Conservation (phyloP, 2,797 vertebrate species). For the Artibeus lituratus region DNA sequence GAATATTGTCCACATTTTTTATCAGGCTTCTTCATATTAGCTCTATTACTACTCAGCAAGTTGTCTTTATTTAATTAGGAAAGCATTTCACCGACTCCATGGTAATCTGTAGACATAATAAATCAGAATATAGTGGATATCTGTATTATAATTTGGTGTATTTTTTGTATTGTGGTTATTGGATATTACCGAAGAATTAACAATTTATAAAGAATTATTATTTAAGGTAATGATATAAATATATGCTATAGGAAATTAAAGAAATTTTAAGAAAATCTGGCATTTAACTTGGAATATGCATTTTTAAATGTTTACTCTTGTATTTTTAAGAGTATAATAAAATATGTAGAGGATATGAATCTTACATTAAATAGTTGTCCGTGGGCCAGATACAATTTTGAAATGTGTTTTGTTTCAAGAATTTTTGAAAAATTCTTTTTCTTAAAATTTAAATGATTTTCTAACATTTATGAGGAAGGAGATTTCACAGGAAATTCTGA, state of each 20-base stretch:
- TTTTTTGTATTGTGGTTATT: constrained; percentile 31
- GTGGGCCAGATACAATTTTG: not conserved
- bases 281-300: not conserved
- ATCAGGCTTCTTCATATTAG: constrained; percentile 9
- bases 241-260: not conserved
- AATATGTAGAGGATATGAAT: not conserved
- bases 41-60: not conserved
- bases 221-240: not conserved
- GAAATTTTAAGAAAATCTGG: not conserved
- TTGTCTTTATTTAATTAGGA: constrained; percentile 42
- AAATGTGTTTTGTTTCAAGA: not conserved
- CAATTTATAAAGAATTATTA: constrained; percentile 16
- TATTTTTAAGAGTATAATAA: constrained; percentile 36
- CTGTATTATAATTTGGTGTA: not conserved
- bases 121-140: not conserved
- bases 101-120: not conserved
- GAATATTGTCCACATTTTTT: not conserved
- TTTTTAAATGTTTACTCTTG: not conserved
- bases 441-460: constrained; percentile 2
- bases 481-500: not conserved
- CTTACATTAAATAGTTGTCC: constrained; percentile 24
- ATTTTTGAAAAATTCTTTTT: not conserved
- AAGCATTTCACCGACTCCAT: constrained; percentile 3
- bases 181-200: not conserved
- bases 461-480: not conserved